These are phyloP conservation scores for Smutsia gigantea DNA, from an alignment of 2,797 vertebrate genomes.

Conservation along the genomic window DNA sequence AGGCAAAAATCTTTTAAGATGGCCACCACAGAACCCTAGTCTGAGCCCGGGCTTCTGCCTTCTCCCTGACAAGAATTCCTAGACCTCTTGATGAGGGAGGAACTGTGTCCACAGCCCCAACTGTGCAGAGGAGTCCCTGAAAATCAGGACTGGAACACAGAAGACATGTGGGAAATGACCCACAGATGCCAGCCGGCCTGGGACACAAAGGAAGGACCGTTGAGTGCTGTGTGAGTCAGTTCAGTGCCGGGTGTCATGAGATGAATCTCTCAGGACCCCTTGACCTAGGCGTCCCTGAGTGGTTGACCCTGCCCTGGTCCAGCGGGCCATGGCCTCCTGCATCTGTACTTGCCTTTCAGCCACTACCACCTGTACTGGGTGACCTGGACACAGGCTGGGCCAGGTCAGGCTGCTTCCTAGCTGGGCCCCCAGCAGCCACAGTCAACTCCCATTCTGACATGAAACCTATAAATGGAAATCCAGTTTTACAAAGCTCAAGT, in stretches of 20 bases:
- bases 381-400: not conserved
- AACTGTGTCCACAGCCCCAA: not conserved
- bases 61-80: not conserved
- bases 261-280: not conserved
- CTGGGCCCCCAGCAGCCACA: not conserved
- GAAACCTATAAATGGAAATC: slow-evolving; percentile 73
- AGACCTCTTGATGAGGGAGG: not conserved
- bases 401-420: not conserved
- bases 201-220: not conserved
- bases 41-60: not conserved
- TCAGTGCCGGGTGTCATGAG: not conserved
- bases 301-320: not conserved
- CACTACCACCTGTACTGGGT: not conserved
- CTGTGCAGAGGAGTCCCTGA: not conserved
- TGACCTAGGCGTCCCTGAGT: not conserved
- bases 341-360: not conserved
- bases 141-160: not conserved
- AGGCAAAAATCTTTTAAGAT: not conserved
- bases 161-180: not conserved
- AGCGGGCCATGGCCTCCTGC: not conserved
- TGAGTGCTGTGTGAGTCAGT: too few species aligned
- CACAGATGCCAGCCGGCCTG: not conserved
- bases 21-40: not conserved
- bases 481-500: slow-evolving; percentile 67
- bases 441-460: slow-evolving; percentile 66